Base-by-base conservation (phyloP, 2,113 vertebrate species). In the Pangasianodon hypophthalmus region DNA sequence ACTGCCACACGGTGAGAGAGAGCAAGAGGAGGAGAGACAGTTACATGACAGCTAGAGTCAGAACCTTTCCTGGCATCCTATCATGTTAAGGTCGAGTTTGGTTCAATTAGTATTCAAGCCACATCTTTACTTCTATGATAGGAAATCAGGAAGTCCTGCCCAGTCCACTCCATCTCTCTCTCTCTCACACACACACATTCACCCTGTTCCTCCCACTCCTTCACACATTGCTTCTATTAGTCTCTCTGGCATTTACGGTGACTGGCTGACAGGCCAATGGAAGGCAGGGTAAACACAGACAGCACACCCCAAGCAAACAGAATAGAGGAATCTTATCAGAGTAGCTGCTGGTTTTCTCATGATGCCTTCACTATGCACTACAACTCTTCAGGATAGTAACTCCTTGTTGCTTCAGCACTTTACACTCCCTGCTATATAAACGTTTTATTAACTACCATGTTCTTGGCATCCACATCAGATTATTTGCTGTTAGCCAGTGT, bases 111-210 rank as follows among this genome's bases (percentile, higher is more conserved):
- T 81, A 46, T 86, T 92, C 87, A 41, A 44, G 62, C 77, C 79
- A 69, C 89, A 88, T 64, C 79, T 92, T 92, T 90, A 87, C 88
- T 52, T 37, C 41, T 71, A 88, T 64, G 87, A 93, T 91, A 88
- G 7, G 83, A 64, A 77, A 85, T 32, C 44, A 86, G 11, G 58
- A 44, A 84, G 87, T 71, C 54, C 69, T 67, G 48, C 54, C 16
- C 88, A 81, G 84, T 86, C 64, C 69, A 58, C 21, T 83, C 29
- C 3, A 9, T 60, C 37, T 81, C 52, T 60, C 52, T 54, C 60
- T 83, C 44, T 54, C 50, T 90, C 58, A 9, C 26, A 32, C 11
- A 16, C 85, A 37, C 26, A 54, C 48, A 5, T 41, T 84, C 87
- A 54, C 50, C 58, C 14, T 69, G 32, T 80, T 62, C 54, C 29